Percentiles rank a stretch among this genome's conserved stretches.
phyloP scores from a whole-genome alignment of 2,888 invertebrate genomes.

The Dione vanillae region DNA sequence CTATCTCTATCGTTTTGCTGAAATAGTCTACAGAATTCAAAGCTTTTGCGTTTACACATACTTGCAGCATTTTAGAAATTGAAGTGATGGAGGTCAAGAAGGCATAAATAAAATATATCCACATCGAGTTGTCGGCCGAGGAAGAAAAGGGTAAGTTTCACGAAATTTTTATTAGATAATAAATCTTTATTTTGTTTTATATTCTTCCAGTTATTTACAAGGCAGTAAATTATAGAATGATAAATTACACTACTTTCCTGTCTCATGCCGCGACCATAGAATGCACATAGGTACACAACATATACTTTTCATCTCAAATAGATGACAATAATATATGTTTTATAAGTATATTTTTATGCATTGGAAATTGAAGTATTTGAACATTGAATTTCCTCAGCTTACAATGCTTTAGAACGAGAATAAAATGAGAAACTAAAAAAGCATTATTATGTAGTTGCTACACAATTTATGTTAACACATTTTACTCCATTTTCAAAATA shows the following conservation, averaged over 20 bases:
- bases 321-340: too few relatives aligned
- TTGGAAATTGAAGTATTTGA: too few relatives aligned
- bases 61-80: slow-evolving; percentile 2
- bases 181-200: neutral
- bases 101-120: slow-evolving; percentile 16
- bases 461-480: neutral
- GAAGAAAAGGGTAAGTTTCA: neutral
- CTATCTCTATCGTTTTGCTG: too few relatives aligned
- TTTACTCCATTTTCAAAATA: neutral
- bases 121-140: neutral
- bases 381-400: too few relatives aligned
- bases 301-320: neutral
- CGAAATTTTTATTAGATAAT: slow-evolving; percentile 10
- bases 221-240: neutral
- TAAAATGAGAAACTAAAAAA: too few relatives aligned
- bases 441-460: too few relatives aligned
- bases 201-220: neutral
- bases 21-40: too few relatives aligned
- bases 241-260: neutral
- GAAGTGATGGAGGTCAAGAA: slow-evolving; percentile 14
- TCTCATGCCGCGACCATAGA: too few relatives aligned
- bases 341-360: too few relatives aligned
- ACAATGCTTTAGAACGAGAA: too few relatives aligned
- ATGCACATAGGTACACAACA: too few relatives aligned
- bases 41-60: too few relatives aligned